These are phyloP conservation scores for Lepus timidus DNA, from an alignment of 2,113 vertebrate genomes.

Conservation along the genomic window DNA sequence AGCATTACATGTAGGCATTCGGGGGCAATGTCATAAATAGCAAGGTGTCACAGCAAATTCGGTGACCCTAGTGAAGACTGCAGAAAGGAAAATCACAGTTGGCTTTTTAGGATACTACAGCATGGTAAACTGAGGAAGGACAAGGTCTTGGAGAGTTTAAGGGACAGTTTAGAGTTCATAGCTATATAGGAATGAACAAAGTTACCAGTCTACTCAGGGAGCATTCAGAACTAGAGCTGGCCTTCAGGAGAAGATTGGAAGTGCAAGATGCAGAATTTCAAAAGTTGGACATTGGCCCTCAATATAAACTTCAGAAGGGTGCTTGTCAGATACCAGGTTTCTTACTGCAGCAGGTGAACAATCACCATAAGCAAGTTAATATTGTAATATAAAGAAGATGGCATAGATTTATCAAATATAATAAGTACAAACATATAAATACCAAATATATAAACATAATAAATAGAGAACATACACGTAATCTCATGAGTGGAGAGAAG, in stretches of 20 bases:
- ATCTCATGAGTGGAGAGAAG: constrained; percentile 32
- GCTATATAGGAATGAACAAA: constrained; percentile 6
- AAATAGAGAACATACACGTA: background rate
- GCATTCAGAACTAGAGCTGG: background rate
- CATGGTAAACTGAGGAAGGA: background rate
- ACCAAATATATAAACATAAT: no score
- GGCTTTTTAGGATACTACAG: background rate
- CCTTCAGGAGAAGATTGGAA: background rate
- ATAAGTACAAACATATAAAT: no score
- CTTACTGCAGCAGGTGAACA: background rate
- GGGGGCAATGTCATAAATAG: background rate
- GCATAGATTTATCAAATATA: background rate
- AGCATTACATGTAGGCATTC: background rate
- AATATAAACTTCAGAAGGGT: background rate
- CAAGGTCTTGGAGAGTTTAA: background rate
- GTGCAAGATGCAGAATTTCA: background rate
- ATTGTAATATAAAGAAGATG: constrained; percentile 48
- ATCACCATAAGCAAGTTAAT: constrained; percentile 25
- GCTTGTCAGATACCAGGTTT: background rate
- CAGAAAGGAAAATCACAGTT: background rate
- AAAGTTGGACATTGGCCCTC: background rate
- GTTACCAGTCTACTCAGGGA: background rate
- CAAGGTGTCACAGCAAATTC: background rate
- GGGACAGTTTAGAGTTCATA: background rate
- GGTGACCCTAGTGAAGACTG: background rate